Conservation (phyloP, 2,797 vertebrate genomes). For the Phyllotis vaccarum region DNA sequence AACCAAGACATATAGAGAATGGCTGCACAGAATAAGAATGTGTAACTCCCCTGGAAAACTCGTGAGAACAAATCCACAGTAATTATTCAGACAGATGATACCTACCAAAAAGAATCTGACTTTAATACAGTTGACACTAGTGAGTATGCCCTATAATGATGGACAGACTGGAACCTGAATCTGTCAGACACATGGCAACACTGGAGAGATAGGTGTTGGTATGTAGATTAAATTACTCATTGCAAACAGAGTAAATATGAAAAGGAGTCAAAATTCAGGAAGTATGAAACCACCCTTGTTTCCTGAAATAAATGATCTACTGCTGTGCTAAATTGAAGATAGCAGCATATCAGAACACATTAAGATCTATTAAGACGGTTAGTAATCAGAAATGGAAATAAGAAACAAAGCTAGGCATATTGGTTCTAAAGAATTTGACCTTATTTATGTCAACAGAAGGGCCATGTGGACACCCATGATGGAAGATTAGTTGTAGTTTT, state of each 20-base stretch:
- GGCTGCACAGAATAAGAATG: conserved; percentile 84
- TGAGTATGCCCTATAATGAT: neutral
- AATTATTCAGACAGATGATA: conserved; percentile 73
- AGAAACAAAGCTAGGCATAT: conserved; percentile 26
- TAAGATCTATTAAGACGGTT: conserved; percentile 43
- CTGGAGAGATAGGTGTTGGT: neutral
- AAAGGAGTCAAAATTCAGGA: conserved; percentile 15
- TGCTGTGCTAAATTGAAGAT: neutral
- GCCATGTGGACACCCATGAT: neutral
- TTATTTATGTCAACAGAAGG: neutral
- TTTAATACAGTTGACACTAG: neutral
- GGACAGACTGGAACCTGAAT: neutral
- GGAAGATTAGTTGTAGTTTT: neutral
- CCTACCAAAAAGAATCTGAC: conserved; percentile 20
- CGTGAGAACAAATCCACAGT: conserved; percentile 80
- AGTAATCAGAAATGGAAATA: conserved; percentile 2
- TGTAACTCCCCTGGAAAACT: conserved; percentile 70
- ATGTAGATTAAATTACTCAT: neutral
- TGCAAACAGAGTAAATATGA: neutral
- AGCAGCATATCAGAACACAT: neutral
- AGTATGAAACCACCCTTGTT: conserved; percentile 2
- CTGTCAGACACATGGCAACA: neutral
- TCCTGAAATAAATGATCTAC: neutral
- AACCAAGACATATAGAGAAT: conserved; percentile 86
- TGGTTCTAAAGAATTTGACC: conserved; percentile 35